Base-by-base conservation (phyloP, 2,797 vertebrate genomes). In the Streptopelia turtur region DNA sequence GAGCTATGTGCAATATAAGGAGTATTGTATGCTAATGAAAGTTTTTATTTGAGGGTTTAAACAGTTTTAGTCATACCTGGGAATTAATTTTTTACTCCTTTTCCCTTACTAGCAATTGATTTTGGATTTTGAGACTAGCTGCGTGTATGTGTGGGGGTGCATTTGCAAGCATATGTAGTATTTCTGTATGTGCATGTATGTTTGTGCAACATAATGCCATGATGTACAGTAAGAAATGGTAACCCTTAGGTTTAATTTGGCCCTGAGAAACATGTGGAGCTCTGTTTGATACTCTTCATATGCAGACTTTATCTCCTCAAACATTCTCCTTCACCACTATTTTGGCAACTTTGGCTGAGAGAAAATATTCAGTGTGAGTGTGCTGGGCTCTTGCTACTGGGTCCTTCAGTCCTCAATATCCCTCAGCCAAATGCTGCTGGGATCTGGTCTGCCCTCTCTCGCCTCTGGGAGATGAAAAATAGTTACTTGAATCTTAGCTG, bases 181-280 rank as follows among this genome's bases (percentile, higher is more conserved):
- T n/a, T 50, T 64, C 50, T 28, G 11, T 9, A 27, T 4, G 0
- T 16, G 6, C 21, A 45, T 0, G 0, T 18, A 25, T 63, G 16
- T 64, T 77, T 75, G 41, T 66, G 49, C n/a, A 76, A 35, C 68
- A 89, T 37, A 49, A 75, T 56, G n/a, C 17, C 20, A 13, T 12
- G 27, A 59, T 35, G 10, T 12, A 49, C 18, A 47, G 13, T 10
- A 72, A 56, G 37, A 77, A 79, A 65, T 17, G 6, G 8, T 45
- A 20, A 9, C 37, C 37, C 9, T 65, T 33, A 35, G 41, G 11
- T 47, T 78, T 81, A 81, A 24, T 60, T 61, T 41, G 10, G 27
- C 18, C 35, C 20, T 49, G 8, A 71, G 15, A 86, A 93, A 61
- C 37, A 61, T 24, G 24, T 39, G n/a, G 14, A 41, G 24, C 13